Conservation (phyloP, 1,140 invertebrate species). For the Panagrolaimus sp. region DNA sequence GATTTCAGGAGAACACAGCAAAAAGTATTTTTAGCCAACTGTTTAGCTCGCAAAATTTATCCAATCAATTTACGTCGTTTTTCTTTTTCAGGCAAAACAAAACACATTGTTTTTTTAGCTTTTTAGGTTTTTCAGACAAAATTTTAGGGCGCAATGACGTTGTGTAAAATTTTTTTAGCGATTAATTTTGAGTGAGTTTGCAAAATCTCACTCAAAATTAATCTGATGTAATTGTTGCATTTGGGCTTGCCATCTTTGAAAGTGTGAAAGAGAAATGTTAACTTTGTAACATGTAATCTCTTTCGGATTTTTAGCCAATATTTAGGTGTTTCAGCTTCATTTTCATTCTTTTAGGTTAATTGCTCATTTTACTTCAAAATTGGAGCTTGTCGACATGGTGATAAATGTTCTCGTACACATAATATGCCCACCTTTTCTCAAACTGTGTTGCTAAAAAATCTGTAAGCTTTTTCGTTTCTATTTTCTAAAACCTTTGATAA, state of each 20-base stretch:
- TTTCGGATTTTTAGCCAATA: not conserved
- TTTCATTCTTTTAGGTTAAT: conserved; percentile 80
- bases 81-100: conserved; percentile 11
- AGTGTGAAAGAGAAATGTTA: not conserved
- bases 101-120: conserved; percentile 14
- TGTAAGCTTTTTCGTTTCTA: conserved; percentile 18
- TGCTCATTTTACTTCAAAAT: conserved; percentile 99
- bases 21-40: too few species aligned
- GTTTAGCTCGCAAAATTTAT: not conserved
- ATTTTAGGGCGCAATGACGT: not conserved
- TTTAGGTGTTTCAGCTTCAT: not conserved
- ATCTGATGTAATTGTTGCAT: not conserved
- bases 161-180: conserved; percentile 4
- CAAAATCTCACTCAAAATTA: too few species aligned
- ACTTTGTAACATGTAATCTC: conserved; percentile 14
- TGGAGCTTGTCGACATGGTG: conserved; percentile 92
- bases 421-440: conserved; percentile 97
- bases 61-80: not conserved
- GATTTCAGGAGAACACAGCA: conserved; percentile 14
- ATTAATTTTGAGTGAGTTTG: too few species aligned
- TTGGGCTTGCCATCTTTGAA: conserved; percentile 11
- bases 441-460: conserved; percentile 49
- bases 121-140: not conserved
- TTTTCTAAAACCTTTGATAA: too few species aligned
- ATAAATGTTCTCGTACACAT: conserved; percentile 91